Evolutionary conservation across 2,888 invertebrate species (phyloP).

Genomic region (Ophioninae sp.): DNA sequence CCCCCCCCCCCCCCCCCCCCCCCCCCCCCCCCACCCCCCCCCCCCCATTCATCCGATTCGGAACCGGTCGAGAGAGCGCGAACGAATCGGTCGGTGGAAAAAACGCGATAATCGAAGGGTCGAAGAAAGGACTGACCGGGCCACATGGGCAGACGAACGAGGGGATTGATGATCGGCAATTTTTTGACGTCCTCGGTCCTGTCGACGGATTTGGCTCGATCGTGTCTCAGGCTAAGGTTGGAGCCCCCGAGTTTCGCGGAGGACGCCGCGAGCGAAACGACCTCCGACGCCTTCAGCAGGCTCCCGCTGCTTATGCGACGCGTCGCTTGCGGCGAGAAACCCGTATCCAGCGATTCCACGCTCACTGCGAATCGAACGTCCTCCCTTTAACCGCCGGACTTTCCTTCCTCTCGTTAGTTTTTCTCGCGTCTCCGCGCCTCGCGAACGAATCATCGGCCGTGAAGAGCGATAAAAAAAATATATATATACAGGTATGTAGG

Average conservation of each 20-base stretch:
- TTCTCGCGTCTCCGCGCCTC: no score
- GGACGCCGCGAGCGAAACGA: constrained; percentile 84
- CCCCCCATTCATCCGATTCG: no score
- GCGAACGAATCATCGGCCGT: no score
- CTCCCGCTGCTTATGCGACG: constrained; percentile 95
- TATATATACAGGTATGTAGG: no score
- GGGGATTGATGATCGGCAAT: constrained; percentile 94
- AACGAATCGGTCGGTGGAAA: no score
- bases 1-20: no score
- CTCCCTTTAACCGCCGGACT: no score
- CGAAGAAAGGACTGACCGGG: constrained; percentile 85
- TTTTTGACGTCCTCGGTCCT: constrained; percentile 84
- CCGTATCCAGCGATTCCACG: constrained; percentile 81
- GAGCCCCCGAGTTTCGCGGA: constrained; percentile 82
- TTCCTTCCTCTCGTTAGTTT: no score
- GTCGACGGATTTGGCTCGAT: constrained; percentile 82
- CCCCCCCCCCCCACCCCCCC: no score
- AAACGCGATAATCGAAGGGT: no score
- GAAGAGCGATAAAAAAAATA: no score
- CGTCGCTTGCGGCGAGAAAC: constrained; percentile 92
- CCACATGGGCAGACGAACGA: constrained; percentile 94
- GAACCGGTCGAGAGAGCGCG: no score
- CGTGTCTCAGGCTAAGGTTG: constrained; percentile 75
- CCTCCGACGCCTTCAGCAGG: constrained; percentile 89
- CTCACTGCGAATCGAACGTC: constrained; percentile 74